Evolutionary conservation across 2,888 invertebrate genomes (phyloP).

Genomic region (Epinotia ramella): DNA sequence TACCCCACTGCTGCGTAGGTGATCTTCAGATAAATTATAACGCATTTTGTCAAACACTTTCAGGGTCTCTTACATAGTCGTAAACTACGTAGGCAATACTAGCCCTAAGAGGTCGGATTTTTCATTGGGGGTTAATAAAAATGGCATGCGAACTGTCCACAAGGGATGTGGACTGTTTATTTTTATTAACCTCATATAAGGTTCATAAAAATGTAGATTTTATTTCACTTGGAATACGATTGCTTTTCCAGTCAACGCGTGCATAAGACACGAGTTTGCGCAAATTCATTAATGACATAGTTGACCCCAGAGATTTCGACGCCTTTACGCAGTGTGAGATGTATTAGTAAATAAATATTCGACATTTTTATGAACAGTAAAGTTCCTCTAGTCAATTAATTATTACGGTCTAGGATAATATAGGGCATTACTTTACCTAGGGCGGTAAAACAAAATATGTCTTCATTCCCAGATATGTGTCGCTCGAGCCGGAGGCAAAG

Average conservation of each 20-base stretch:
- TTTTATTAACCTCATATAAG: not conserved
- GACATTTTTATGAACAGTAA: not conserved
- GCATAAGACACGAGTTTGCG: not conserved
- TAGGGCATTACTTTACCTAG: too few species aligned
- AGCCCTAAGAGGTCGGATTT: slow-evolving; percentile 36
- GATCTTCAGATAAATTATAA: not conserved
- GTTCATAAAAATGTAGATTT: not conserved
- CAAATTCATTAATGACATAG: not conserved
- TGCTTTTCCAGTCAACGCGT: not conserved
- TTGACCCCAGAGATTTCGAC: slow-evolving; percentile 3
- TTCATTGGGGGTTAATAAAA: slow-evolving; percentile 38
- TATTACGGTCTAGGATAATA: too few species aligned
- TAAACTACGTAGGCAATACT: slow-evolving; percentile 38
- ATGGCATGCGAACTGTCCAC: slow-evolving; percentile 32
- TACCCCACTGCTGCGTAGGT: not conserved
- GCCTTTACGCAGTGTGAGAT: slow-evolving; percentile 7
- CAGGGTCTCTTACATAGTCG: slow-evolving; percentile 18
- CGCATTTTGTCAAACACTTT: slow-evolving; percentile 1
- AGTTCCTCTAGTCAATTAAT: not conserved
- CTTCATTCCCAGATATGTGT: too few species aligned
- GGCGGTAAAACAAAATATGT: too few species aligned
- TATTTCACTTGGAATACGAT: not conserved
- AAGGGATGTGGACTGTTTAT: slow-evolving; percentile 12
- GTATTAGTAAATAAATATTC: not conserved
- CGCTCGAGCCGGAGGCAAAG: too few species aligned